Evolutionary conservation across 2,113 vertebrate genomes (phyloP), one percentile per base, ranked within the genome.

Genomic region (Uria aalge): DNA sequence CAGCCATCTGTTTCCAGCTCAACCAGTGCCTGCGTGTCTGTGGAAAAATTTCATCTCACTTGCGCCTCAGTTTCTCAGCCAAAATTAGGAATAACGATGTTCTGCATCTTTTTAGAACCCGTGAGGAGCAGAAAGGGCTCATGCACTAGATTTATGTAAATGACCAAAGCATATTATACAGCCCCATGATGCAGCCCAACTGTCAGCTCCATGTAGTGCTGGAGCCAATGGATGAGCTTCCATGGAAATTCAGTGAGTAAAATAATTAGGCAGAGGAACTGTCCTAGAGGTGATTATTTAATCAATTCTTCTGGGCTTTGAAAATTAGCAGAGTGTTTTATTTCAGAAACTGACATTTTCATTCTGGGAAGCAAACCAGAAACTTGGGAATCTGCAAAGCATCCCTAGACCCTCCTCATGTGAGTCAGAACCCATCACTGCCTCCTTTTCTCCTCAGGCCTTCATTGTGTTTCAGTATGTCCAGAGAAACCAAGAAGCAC

Each of bases 31-130:
- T 78, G 29, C 0, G 0, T 19, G 11, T 30, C 76, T 77, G 67
- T 62, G 86, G 57, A 19, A 66, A 73, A 64, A 57, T 4, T 14
- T 43, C 5, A 9, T 83, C 40, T 10, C 45, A 5, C 8, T 59
- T 22, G 12, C 40, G 60, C 60, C 89, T 92, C 89, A 14, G 45
- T 85, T 96, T 94, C 87, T 87, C 73, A 56, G 60, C 52, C 7
- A 88, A 52, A 86, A 74, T 34, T 34, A 12, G 11, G 20, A 52
- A 57, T 68, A n/a, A 62, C 5, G 1, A 21, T 32, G 2, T 47
- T 74, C 59, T 75, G n/a, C 27, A 10, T 12, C 20, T 72, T 85
- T 63, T 55, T 30, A 40, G 32, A 71, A 62, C 6, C 6, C 5
- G 0, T 1, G 6, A 63, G 69, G 47, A 63, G 59, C 55, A 74